phyloP scores from a whole-genome alignment of 2,888 invertebrate species.

The Hipparchia semele region DNA sequence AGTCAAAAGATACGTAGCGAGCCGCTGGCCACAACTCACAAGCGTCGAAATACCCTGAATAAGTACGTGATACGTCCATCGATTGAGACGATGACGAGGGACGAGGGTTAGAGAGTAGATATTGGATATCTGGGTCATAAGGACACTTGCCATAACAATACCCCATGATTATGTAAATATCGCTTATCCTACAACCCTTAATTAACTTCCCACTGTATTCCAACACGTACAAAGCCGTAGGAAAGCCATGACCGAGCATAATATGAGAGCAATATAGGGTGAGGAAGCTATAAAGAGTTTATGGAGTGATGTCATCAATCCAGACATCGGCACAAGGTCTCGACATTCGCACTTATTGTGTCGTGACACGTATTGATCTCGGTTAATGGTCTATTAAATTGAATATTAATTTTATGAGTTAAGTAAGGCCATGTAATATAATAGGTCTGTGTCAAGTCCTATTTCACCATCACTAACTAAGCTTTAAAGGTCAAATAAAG shows the following conservation, averaged over 20 bases:
- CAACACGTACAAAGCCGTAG: constrained; percentile 11
- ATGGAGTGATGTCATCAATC: constrained; percentile 26
- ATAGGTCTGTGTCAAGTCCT: too few relatives aligned
- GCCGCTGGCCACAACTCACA: too few relatives aligned
- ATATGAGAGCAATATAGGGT: constrained; percentile 6
- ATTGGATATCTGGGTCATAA: not conserved
- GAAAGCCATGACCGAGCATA: constrained; percentile 4
- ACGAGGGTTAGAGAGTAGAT: not conserved
- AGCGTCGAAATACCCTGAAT: too few relatives aligned
- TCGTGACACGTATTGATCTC: constrained; percentile 11
- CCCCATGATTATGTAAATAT: not conserved
- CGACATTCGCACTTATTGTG: constrained; percentile 10
- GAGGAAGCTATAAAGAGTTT: constrained; percentile 27
- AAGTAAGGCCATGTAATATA: too few relatives aligned
- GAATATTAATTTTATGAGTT: not conserved
- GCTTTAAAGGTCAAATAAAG: too few relatives aligned
- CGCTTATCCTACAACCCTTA: not conserved
- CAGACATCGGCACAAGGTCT: constrained; percentile 19
- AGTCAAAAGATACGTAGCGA: too few relatives aligned
- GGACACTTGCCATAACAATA: not conserved
- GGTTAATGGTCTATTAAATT: constrained; percentile 5
- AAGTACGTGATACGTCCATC: not conserved
- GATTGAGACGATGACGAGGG: not conserved
- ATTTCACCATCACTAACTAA: too few relatives aligned
- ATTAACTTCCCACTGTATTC: constrained; percentile 3